Evolutionary conservation across 2,797 vertebrate genomes (phyloP).

Genomic region (Myotis pilosus): DNA sequence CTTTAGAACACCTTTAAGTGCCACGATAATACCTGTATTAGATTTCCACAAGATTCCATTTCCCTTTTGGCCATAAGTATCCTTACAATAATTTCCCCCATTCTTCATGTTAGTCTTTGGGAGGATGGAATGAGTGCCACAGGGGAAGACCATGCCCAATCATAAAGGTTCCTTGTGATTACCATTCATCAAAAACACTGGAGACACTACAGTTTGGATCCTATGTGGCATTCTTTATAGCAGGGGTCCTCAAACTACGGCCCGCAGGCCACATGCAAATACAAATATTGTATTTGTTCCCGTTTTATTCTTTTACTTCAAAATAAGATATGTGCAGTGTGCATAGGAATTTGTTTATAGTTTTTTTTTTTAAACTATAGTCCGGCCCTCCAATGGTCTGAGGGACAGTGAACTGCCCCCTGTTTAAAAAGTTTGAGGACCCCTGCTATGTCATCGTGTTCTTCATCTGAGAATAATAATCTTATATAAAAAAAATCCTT

Average conservation of each 20-base stretch:
- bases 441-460: not conserved
- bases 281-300: too few relatives aligned
- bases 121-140: not conserved
- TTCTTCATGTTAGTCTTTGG: not conserved
- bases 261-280: too few relatives aligned
- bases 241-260: too few relatives aligned
- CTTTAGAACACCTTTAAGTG: not conserved
- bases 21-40: not conserved
- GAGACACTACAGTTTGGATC: not conserved
- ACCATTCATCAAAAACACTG: not conserved
- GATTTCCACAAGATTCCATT: conserved; percentile 35
- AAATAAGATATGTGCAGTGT: too few relatives aligned
- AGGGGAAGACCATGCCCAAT: not conserved
- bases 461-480: conserved; percentile 41
- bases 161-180: not conserved
- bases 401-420: too few relatives aligned
- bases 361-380: too few relatives aligned
- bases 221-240: not conserved
- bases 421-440: too few relatives aligned
- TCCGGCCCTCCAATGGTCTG: too few relatives aligned
- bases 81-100: not conserved
- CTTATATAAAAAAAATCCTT: conserved; percentile 38
- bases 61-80: conserved; percentile 31
- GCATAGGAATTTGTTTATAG: too few relatives aligned
- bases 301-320: too few relatives aligned